Evolutionary conservation across 53 echinoderm and acorn worm genomes (phyloP).

Genomic region (Arbacia lixula): DNA sequence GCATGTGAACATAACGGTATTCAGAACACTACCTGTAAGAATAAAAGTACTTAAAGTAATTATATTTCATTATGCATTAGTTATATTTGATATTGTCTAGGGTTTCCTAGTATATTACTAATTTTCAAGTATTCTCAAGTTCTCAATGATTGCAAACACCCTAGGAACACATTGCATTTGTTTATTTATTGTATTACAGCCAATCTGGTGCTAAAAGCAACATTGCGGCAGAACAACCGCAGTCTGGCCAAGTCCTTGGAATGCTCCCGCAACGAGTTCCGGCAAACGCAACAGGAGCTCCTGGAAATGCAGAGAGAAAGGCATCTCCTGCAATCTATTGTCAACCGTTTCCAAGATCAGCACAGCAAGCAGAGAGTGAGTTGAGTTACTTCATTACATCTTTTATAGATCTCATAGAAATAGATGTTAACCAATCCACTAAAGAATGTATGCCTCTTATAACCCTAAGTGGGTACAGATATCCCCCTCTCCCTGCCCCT

Average conservation of each 20-base stretch:
- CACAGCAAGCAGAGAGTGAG: slow-evolving; percentile 38
- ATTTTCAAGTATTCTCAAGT: too few relatives aligned
- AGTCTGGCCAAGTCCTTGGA: slow-evolving; percentile 78
- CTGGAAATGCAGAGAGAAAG: slow-evolving; percentile 68
- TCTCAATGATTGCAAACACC: background rate
- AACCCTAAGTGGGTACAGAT: too few relatives aligned
- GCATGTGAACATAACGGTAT: too few relatives aligned
- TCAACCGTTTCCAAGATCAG: slow-evolving; percentile 36
- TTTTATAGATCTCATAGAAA: too few relatives aligned
- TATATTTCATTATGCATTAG: too few relatives aligned
- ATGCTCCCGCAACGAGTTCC: slow-evolving; percentile 53
- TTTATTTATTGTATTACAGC: background rate
- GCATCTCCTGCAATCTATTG: slow-evolving; percentile 41
- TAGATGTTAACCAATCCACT: too few relatives aligned
- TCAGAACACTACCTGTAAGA: too few relatives aligned
- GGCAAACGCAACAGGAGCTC: slow-evolving; percentile 51
- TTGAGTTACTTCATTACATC: too few relatives aligned
- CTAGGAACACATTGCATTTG: background rate
- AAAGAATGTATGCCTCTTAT: too few relatives aligned
- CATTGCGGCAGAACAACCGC: slow-evolving; percentile 74
- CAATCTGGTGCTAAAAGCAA: slow-evolving; percentile 65
- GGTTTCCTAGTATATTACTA: background rate
- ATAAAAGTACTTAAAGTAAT: too few relatives aligned
- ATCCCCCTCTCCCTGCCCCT: too few relatives aligned
- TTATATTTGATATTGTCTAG: too few relatives aligned